A percentile compares a stretch with the other conserved stretches of the same genome.
phyloP scores from a whole-genome alignment of 2,797 vertebrate genomes.

The Taeniopygia guttata region DNA sequence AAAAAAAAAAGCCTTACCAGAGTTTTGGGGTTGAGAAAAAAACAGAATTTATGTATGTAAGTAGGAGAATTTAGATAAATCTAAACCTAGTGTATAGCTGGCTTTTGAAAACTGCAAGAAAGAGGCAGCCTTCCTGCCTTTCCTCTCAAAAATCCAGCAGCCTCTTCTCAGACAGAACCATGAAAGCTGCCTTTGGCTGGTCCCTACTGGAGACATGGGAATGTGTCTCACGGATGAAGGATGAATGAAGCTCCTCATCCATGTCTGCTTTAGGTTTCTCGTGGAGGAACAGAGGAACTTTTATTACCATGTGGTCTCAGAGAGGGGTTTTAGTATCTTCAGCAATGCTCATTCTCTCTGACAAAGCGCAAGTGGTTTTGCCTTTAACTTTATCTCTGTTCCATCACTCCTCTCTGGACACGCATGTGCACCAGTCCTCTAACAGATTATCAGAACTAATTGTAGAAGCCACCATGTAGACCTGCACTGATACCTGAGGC shows the following conservation, averaged over 20 bases:
- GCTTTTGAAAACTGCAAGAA: background rate
- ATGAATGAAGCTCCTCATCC: background rate
- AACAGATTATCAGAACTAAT: background rate
- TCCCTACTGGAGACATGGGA: background rate
- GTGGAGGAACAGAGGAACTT: background rate
- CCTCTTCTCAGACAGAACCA: background rate
- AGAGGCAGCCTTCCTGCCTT: background rate
- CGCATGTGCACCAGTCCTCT: background rate
- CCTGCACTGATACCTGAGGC: background rate
- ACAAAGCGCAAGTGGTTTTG: background rate
- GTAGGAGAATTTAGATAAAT: background rate
- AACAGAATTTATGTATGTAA: background rate
- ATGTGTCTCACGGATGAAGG: background rate
- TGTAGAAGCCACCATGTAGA: background rate
- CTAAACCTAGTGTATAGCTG: background rate
- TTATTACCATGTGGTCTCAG: background rate
- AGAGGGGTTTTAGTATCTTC: background rate
- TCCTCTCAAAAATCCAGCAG: background rate
- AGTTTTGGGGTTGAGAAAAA: background rate
- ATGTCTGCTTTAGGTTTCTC: background rate
- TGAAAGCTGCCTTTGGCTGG: background rate
- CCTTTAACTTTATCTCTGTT: background rate
- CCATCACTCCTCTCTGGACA: background rate
- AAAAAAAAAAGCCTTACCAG: background rate
- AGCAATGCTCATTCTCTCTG: background rate